These are phyloP conservation scores for Nothobranchius kuhntae DNA, from an alignment of 2,113 vertebrate genomes.

Conservation along the genomic window DNA sequence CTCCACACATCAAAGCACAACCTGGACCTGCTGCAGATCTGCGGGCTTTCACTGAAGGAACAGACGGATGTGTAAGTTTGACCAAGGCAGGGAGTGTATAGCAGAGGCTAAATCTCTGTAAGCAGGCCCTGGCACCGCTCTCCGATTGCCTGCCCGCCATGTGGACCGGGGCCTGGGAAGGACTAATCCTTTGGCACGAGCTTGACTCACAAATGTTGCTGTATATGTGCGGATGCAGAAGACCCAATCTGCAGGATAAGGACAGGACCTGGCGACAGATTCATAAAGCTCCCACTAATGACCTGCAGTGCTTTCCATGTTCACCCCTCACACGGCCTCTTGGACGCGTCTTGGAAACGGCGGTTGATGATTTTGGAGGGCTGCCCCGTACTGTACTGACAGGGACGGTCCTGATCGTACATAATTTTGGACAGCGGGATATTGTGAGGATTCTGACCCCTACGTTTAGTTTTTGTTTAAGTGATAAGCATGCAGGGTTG, in stretches of 20 bases:
- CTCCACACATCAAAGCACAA: conserved; percentile 31
- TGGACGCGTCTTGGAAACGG: conserved; percentile 24
- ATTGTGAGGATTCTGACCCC: conserved; percentile 46
- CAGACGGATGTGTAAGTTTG: conserved; percentile 58
- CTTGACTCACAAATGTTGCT: conserved; percentile 62
- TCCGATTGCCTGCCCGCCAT: conserved; percentile 63
- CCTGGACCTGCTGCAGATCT: conserved; percentile 12
- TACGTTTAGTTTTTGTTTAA: conserved; percentile 46
- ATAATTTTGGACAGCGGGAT: conserved; percentile 43
- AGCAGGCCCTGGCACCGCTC: conserved; percentile 69
- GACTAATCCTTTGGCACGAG: conserved; percentile 68
- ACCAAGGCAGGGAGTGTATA: conserved; percentile 57
- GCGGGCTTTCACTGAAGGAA: conserved; percentile 18
- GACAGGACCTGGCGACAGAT: conserved; percentile 43
- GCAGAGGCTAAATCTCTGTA: conserved; percentile 71
- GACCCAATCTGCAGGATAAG: conserved; percentile 54
- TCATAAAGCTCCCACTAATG: conserved; percentile 46
- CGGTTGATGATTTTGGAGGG: conserved; percentile 28
- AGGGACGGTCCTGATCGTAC: conserved; percentile 38
- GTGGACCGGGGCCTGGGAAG: conserved; percentile 54
- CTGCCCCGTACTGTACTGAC: conserved; percentile 29
- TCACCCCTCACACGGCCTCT: conserved; percentile 33
- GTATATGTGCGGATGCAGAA: conserved; percentile 42
- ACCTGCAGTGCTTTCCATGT: conserved; percentile 34
- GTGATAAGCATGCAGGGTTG: conserved; percentile 12